Conservation (phyloP, 2,888 invertebrate genomes). For the Tetranychus truncatus region DNA sequence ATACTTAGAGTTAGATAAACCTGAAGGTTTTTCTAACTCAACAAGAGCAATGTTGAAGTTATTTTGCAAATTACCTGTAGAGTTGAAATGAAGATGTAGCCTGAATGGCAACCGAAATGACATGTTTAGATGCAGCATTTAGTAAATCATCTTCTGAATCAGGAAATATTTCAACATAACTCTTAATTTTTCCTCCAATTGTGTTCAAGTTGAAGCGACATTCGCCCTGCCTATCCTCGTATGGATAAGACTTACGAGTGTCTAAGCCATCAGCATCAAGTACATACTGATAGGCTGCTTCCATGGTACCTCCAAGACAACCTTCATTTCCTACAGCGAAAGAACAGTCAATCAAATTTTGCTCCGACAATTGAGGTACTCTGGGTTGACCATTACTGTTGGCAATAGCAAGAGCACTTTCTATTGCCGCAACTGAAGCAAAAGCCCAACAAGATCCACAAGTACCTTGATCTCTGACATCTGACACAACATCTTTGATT, state of each 20-base stretch:
- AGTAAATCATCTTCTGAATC: slow-evolving; percentile 48
- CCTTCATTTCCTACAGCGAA: slow-evolving; percentile 54
- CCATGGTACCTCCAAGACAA: slow-evolving; percentile 53
- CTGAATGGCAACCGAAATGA: slow-evolving; percentile 64
- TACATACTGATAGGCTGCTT: slow-evolving; percentile 35
- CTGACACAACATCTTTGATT: slow-evolving; percentile 59
- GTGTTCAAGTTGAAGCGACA: slow-evolving; percentile 35
- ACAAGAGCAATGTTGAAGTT: no score
- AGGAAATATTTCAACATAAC: slow-evolving; percentile 49
- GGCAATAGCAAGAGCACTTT: slow-evolving; percentile 48
- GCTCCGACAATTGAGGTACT: slow-evolving; percentile 49
- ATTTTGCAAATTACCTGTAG: slow-evolving; percentile 20
- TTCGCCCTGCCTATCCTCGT: slow-evolving; percentile 24
- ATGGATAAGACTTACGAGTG: slow-evolving; percentile 32
- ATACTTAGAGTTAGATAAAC: no score
- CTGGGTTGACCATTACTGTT: slow-evolving; percentile 49
- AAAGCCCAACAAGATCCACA: slow-evolving; percentile 44
- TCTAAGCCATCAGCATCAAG: slow-evolving; percentile 49
- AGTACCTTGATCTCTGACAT: slow-evolving; percentile 43
- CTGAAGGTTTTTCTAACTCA: no score
- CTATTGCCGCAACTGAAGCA: slow-evolving; percentile 44
- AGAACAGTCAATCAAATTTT: slow-evolving; percentile 78
- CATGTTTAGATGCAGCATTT: slow-evolving; percentile 51
- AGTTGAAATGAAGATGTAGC: slow-evolving; percentile 68
- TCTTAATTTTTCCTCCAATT: slow-evolving; percentile 58